Conservation (phyloP, 2,888 invertebrate genomes). For the Anaspis maculata region DNA sequence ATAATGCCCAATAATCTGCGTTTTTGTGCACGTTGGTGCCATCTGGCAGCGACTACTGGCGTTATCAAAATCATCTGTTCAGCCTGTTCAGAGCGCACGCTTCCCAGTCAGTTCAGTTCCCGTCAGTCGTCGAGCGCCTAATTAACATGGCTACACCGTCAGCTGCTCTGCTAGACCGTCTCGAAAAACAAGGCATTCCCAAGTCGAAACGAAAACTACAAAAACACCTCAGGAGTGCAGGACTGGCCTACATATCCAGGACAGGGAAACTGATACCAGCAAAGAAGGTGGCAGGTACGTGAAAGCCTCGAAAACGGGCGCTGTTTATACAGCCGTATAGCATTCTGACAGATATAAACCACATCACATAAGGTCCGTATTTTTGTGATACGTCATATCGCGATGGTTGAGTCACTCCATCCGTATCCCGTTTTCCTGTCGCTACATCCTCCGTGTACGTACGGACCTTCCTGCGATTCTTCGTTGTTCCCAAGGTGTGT, state of each 20-base stretch:
- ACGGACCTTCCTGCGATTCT: too few relatives aligned
- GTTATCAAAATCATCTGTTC: too few relatives aligned
- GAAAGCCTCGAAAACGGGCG: slow-evolving; percentile 11
- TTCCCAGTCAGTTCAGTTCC: too few relatives aligned
- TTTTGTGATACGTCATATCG: slow-evolving; percentile 21
- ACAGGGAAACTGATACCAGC: slow-evolving; percentile 45
- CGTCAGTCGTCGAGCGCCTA: too few relatives aligned
- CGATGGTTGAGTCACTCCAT: slow-evolving; percentile 23
- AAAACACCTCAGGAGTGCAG: slow-evolving; percentile 43
- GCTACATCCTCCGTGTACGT: too few relatives aligned
- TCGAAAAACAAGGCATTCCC: slow-evolving; percentile 38
- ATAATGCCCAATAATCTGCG: too few relatives aligned
- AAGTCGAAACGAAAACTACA: slow-evolving; percentile 43
- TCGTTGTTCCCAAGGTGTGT: neutral
- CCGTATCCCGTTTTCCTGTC: too few relatives aligned
- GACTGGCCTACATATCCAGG: slow-evolving; percentile 44
- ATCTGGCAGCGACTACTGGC: neutral
- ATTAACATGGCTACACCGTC: slow-evolving; percentile 41
- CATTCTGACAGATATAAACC: slow-evolving; percentile 30
- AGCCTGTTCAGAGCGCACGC: too few relatives aligned
- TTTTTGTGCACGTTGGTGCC: slow-evolving; percentile 1
- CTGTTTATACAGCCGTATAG: too few relatives aligned
- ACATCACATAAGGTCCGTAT: slow-evolving; percentile 19
- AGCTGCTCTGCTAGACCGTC: slow-evolving; percentile 36
- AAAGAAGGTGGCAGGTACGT: slow-evolving; percentile 44